Conservation (phyloP, 2,888 invertebrate genomes). For the Acanthosepion pharaonis region DNA sequence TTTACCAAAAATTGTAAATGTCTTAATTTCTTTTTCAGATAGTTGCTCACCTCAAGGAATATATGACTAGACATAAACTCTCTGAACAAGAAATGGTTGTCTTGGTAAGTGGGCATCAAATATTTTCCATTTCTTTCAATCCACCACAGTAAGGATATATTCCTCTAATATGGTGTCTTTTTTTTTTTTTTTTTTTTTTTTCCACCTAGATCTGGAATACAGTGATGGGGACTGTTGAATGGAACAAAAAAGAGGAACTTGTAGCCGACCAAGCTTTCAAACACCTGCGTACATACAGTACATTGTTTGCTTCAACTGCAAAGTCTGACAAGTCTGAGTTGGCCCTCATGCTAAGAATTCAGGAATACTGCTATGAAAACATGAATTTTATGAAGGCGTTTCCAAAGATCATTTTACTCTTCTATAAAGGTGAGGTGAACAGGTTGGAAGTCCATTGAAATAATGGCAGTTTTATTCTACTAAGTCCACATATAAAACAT, state of each 20-base stretch:
- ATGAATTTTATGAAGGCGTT: constrained; percentile 99
- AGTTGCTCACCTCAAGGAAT: constrained; percentile 88
- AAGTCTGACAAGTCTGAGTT: constrained; percentile 90
- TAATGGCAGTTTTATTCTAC: no score
- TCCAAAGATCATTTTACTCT: constrained; percentile 95
- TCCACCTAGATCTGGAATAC: constrained; percentile 92
- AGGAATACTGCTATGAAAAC: constrained; percentile 98
- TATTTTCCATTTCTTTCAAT: no score
- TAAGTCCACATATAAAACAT: no score
- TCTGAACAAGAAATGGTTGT: constrained; percentile 92
- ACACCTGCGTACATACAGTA: constrained; percentile 82
- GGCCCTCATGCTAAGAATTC: constrained; percentile 90
- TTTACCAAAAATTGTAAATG: no score
- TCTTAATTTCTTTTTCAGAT: constrained; percentile 58
- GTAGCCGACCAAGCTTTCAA: constrained; percentile 93
- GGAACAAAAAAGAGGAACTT: constrained; percentile 98
- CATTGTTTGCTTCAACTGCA: constrained; percentile 89
- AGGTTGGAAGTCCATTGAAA: not conserved
- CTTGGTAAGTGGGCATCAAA: constrained; percentile 80
- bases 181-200: no score
- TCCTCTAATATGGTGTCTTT: not conserved
- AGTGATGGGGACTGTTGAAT: constrained; percentile 95
- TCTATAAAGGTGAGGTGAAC: constrained; percentile 89
- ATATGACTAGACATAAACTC: constrained; percentile 84
- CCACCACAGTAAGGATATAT: no score